phyloP scores from a whole-genome alignment of 2,797 vertebrate genomes.

The Ateles fusciceps region DNA sequence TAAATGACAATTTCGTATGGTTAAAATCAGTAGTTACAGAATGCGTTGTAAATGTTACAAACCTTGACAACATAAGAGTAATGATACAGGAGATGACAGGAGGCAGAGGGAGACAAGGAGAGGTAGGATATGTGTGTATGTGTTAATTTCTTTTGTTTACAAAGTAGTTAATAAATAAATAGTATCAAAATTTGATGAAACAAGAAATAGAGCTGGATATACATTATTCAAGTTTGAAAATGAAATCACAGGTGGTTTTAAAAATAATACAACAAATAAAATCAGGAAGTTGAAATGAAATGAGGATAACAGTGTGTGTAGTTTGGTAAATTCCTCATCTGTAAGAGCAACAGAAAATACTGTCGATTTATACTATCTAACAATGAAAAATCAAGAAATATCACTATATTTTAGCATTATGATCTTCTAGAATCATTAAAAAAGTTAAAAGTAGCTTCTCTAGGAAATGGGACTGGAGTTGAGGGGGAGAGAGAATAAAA shows the following conservation, averaged over 20 bases:
- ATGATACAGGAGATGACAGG: neutral
- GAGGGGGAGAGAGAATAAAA: neutral
- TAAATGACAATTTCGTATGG: neutral
- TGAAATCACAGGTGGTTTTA: conserved; percentile 10
- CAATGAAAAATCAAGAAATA: neutral
- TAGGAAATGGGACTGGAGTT: neutral
- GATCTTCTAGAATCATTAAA: neutral
- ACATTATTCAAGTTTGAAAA: conserved; percentile 22
- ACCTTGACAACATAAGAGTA: neutral
- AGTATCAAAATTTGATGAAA: conserved; percentile 45
- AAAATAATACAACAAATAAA: conserved; percentile 30
- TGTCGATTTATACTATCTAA: neutral
- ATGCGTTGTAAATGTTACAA: conserved; percentile 16
- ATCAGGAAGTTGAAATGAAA: neutral
- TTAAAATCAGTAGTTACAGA: conserved; percentile 5
- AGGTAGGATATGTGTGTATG: neutral
- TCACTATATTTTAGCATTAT: neutral
- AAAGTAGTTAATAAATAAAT: neutral
- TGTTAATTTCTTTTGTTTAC: conserved; percentile 43
- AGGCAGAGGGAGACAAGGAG: neutral
- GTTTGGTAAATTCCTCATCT: neutral
- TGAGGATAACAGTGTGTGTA: neutral
- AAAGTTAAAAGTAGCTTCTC: neutral
- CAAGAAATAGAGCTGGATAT: conserved; percentile 30
- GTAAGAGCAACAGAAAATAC: neutral